Evolutionary conservation across 2,888 invertebrate species (phyloP).

Genomic region (Smittia aterrima): DNA sequence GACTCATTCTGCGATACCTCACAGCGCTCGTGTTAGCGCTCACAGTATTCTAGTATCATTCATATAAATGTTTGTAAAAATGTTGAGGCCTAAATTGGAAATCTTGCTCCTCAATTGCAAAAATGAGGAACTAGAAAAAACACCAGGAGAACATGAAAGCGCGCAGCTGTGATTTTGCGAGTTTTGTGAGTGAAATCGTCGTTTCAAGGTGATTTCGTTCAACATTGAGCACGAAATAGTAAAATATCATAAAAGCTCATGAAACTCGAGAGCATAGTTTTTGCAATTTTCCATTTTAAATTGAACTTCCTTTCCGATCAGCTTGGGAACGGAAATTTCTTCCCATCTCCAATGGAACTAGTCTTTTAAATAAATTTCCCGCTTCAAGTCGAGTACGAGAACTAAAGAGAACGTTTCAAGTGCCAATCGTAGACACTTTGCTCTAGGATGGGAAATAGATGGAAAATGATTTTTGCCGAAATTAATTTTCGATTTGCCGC

Average conservation of each 20-base stretch:
- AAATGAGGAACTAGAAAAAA: conserved; percentile 40
- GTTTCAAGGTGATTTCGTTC: conserved; percentile 40
- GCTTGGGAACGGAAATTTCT: neutral
- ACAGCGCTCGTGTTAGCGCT: neutral
- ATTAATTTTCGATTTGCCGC: neutral
- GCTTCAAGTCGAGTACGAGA: too few species aligned
- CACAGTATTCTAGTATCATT: conserved; percentile 2
- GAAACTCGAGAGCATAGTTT: conserved; percentile 30
- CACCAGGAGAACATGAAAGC: conserved; percentile 17
- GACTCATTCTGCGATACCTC: neutral
- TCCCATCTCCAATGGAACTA: neutral
- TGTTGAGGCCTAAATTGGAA: conserved; percentile 13
- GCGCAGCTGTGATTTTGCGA: neutral
- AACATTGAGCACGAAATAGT: conserved; percentile 40
- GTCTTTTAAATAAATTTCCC: neutral
- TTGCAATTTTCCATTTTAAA: neutral
- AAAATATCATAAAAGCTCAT: conserved; percentile 39
- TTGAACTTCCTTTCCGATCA: neutral
- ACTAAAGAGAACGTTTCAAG: too few species aligned
- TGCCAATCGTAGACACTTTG: neutral
- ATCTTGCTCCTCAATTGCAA: conserved; percentile 37
- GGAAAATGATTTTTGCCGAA: neutral
- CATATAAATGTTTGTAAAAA: too few species aligned
- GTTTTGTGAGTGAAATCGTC: conserved; percentile 24
- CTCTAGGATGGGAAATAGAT: conserved; percentile 3